phyloP scores from a whole-genome alignment of 23 tunicate species.

The Styela clava region DNA sequence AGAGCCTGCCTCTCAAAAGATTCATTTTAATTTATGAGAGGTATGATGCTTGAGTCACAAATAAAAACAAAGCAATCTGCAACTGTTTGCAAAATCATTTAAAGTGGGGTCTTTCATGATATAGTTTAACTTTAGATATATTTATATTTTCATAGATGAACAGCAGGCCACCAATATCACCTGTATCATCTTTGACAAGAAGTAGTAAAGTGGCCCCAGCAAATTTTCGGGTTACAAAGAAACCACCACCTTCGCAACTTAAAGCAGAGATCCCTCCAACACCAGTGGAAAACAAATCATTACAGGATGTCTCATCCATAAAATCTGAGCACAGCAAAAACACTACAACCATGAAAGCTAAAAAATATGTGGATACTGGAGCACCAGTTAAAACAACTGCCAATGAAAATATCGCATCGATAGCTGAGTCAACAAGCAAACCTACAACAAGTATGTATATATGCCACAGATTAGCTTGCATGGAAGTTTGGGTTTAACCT shows the following conservation, averaged over 20 bases:
- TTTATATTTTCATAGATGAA: too few species aligned
- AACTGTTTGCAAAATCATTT: too few species aligned
- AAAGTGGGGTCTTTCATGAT: too few species aligned
- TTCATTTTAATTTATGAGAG: too few species aligned
- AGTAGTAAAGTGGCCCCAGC: not conserved
- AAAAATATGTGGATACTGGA: not conserved
- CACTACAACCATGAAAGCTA: not conserved
- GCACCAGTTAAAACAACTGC: not conserved
- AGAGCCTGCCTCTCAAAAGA: too few species aligned
- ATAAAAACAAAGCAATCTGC: too few species aligned
- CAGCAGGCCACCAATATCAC: constrained; percentile 8
- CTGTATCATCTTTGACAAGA: not conserved
- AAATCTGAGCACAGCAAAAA: not conserved
- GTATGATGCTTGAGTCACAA: too few species aligned
- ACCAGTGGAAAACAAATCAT: not conserved
- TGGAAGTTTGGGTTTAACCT: too few species aligned
- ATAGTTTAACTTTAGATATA: too few species aligned
- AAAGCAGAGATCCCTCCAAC: not conserved
- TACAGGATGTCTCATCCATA: not conserved
- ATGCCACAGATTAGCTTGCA: too few species aligned
- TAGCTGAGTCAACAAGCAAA: not conserved
- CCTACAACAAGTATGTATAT: not conserved
- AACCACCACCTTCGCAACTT: not conserved
- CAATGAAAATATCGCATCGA: not conserved
- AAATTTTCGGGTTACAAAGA: not conserved